phyloP scores from a whole-genome alignment of 2,113 vertebrate genomes.

The Phycodurus eques region DNA sequence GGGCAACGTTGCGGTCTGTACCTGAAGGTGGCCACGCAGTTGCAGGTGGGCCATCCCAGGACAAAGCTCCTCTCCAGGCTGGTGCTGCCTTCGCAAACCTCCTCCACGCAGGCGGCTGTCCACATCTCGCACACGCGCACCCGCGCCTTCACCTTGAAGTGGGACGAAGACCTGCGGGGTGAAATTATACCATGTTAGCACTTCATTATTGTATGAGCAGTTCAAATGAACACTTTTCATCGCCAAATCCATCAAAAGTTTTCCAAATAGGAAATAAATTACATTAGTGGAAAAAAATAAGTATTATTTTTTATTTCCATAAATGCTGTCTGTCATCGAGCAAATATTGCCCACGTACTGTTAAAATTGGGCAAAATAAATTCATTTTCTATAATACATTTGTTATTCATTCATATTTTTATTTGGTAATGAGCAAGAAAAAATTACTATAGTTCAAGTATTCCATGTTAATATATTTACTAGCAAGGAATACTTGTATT shows the following conservation, averaged over 20 bases:
- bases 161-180: constrained; percentile 70
- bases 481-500: neutral
- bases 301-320: too few species aligned
- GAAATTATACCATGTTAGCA: neutral
- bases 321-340: too few species aligned
- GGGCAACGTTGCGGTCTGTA: constrained; percentile 41
- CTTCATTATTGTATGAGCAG: neutral
- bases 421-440: too few species aligned
- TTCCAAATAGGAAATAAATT: too few species aligned
- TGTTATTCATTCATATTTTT: too few species aligned
- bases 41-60: constrained; percentile 92
- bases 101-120: constrained; percentile 87
- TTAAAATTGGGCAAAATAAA: too few species aligned
- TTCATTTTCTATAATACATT: too few species aligned
- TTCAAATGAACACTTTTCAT: neutral
- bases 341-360: too few species aligned
- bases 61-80: constrained; percentile 83
- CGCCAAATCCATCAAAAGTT: too few species aligned
- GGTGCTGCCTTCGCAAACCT: constrained; percentile 89
- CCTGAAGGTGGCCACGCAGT: constrained; percentile 95
- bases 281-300: too few species aligned
- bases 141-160: constrained; percentile 85
- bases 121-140: constrained; percentile 88
- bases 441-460: neutral
- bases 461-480: neutral